These are phyloP conservation scores for Melinopterus prodromus DNA, from an alignment of 2,888 invertebrate genomes.

Conservation along the genomic window DNA sequence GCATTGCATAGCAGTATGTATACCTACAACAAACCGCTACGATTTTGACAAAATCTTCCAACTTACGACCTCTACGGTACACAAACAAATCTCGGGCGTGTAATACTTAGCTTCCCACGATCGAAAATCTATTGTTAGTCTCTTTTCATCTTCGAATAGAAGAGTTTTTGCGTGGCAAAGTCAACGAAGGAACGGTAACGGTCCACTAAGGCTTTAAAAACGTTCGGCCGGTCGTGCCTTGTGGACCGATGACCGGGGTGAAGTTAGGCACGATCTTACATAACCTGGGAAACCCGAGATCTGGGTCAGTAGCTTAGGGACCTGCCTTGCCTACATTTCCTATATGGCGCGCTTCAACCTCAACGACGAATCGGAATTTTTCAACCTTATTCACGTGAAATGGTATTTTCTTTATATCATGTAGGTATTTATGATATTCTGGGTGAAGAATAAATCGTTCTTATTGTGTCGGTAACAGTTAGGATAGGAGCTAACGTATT, in stretches of 20 bases:
- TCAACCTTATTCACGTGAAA: neutral
- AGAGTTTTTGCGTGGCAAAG: neutral
- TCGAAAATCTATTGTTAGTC: constrained; percentile 33
- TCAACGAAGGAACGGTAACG: neutral
- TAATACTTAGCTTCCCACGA: constrained; percentile 34
- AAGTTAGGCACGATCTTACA: constrained; percentile 33
- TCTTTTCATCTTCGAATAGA: constrained; percentile 4
- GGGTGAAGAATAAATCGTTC: neutral
- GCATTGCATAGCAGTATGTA: neutral
- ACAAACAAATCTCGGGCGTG: neutral
- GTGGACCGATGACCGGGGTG: constrained; percentile 28
- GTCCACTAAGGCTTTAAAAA: neutral
- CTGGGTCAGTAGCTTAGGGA: constrained; percentile 21
- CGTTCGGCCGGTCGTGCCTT: neutral
- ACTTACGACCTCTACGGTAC: neutral
- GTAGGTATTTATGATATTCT: neutral
- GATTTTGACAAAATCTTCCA: neutral
- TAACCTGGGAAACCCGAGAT: constrained; percentile 32
- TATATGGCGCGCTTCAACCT: neutral
- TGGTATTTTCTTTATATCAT: neutral
- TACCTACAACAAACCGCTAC: neutral
- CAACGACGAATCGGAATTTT: neutral
- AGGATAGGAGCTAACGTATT: neutral
- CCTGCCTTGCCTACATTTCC: neutral
- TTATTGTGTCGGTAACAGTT: neutral